Evolutionary conservation across 2,888 invertebrate species (phyloP).

Genomic region (Eupithecia centaureata): DNA sequence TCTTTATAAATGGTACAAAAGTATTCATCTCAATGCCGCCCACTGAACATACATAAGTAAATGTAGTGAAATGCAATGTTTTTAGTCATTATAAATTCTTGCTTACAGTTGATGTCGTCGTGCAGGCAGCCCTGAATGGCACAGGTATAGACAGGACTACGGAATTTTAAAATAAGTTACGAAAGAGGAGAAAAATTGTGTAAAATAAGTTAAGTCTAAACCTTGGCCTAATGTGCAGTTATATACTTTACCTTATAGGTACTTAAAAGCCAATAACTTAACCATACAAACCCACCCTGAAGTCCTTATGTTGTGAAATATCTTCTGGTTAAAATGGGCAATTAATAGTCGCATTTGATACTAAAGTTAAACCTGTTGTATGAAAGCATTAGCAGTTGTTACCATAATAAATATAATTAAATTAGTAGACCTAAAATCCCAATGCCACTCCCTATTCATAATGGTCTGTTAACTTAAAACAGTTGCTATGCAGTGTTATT

Average conservation of each 20-base stretch:
- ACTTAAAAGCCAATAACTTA: neutral
- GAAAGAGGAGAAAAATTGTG: neutral
- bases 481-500: too few relatives aligned
- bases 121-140: slow-evolving; percentile 29
- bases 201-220: neutral
- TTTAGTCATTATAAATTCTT: slow-evolving; percentile 12
- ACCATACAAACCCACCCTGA: neutral
- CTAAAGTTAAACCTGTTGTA: neutral
- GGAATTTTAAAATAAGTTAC: slow-evolving; percentile 23
- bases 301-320: neutral
- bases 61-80: neutral
- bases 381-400: neutral
- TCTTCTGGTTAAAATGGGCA: neutral
- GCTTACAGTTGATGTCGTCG: slow-evolving; percentile 28
- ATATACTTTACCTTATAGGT: neutral
- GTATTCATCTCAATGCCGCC: neutral
- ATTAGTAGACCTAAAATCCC: too few relatives aligned
- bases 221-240: neutral
- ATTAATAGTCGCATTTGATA: neutral
- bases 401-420: neutral
- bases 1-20: neutral
- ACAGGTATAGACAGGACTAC: slow-evolving; percentile 30
- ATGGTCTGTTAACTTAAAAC: too few relatives aligned
- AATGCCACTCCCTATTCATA: too few relatives aligned
- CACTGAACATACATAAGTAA: neutral